Conservation (phyloP, 2,113 vertebrate genomes). For the Misgurnus mizolepis region DNA sequence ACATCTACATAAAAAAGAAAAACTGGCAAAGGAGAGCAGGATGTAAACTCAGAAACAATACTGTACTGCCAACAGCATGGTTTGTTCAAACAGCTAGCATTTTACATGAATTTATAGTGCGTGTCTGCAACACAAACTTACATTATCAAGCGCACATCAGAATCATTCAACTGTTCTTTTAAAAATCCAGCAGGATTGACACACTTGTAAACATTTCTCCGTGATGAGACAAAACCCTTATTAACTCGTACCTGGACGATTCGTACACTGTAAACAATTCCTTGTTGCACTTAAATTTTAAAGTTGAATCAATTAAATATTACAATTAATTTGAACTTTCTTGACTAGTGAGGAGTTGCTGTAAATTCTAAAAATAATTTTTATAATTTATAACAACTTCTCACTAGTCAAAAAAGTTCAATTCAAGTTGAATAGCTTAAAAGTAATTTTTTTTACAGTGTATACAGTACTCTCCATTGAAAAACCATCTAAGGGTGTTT, state of each 20-base stretch:
- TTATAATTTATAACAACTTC: too few species aligned
- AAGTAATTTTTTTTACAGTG: too few species aligned
- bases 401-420: too few species aligned
- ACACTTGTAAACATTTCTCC: slow-evolving; percentile 18
- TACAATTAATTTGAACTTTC: too few species aligned
- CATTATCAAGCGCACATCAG: background rate
- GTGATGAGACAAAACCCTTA: background rate
- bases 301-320: too few species aligned
- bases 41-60: slow-evolving; percentile 28
- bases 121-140: slow-evolving; percentile 6
- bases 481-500: too few species aligned
- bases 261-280: too few species aligned
- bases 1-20: background rate
- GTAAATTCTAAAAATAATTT: too few species aligned
- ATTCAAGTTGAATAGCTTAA: too few species aligned
- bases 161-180: background rate
- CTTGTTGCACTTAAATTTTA: too few species aligned
- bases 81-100: slow-evolving; percentile 23
- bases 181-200: slow-evolving; percentile 16
- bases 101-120: background rate
- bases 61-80: slow-evolving; percentile 22
- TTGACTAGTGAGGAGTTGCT: too few species aligned
- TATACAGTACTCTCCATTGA: too few species aligned
- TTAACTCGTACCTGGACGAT: background rate
- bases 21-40: background rate